Base-by-base conservation (phyloP, 2,888 invertebrate species). In the Thera britannica region DNA sequence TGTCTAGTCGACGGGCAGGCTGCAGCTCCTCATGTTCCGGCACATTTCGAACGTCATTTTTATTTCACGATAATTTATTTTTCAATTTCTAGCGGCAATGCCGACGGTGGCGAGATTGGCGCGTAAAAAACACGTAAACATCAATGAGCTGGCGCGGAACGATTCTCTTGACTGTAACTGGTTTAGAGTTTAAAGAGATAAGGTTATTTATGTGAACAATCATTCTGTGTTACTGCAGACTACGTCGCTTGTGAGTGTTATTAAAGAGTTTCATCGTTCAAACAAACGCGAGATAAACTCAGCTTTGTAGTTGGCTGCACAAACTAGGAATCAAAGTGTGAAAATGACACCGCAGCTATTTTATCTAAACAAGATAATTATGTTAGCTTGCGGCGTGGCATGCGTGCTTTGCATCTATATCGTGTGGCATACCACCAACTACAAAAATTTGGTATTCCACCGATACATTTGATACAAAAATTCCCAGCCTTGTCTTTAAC, bases 181-280 rank as follows among this genome's bases (percentile, higher is more conserved):
- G 87, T 92, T 92, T 91, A 91, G 83, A 90, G 88, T 89, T 89
- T 90, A 90, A 90, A 89, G 87, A 92, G 90, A 92, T 90, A 92
- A 89, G 86, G 85, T 88, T 86, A 89, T 92, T 92, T 92, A 92
- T 90, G 89, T 88, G 88, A 88, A 90, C 89, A 89, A 93, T 92
- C 88, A 92, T 91, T 90, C 87, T 84, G 86, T 87, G 87, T 90
- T 90, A 92, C 87, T 85, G 83, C 84, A 84, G 84, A 85, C 86
- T 84, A 83, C 79, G 85, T 82, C 83, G 83, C 82, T 61, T 46
- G 41, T 61, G 41, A 60, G 23, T 23, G 23, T 23, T 23, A 23
- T 23, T 23, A 23, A 23, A 23, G 23, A 23, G 23, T 23, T 23
- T 23, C 23, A 23, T 23, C 23, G 23, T 23, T 23, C 23, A 23